Base-by-base conservation (phyloP, 1,140 invertebrate genomes). In the Dreissena rostriformis region DNA sequence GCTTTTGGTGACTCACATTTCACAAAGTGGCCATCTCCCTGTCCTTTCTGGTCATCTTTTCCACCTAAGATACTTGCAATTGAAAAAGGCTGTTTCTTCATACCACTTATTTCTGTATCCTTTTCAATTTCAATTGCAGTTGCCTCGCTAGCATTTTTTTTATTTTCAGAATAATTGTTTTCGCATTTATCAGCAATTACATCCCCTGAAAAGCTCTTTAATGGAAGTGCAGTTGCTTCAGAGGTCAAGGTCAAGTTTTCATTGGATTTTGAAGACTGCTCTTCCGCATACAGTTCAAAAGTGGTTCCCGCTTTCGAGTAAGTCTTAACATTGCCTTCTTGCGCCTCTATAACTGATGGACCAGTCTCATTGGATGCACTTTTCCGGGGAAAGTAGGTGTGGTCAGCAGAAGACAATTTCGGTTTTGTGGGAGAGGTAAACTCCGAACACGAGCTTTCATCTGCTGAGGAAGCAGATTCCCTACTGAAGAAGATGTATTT, bases 311-410 rank as follows among this genome's bases (percentile, higher is more conserved):
- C 57, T 66, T 81, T 81, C 26, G 73, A 66, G 28, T 84, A 66
- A 0, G 61, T 65, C 12, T 39, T 0, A n/a, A 76, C 72, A 24
- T 51, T 66, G 22, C 51, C 72, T 17, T 53, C 79, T 28, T 67
- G 52, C 67, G 84, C 80, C 29, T 72, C 85, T 75, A 86, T 84
- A 28, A 71, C 55, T 61, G 51, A 12, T 57, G 63, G 51, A 72
- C 29, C n/a, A 51, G 22, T 53, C 11, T 19, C 39, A 61, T 52
- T 39, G 49, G 68, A 49, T 24, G 24, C 29, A 78, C 86, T 87
- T 55, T 91, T 91, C 61, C 90, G 82, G 66, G 84, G 88, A 72
- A 90, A 92, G 84, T 93, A 93, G 10, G 92, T 91, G 81, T 93
- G 93, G 84, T 94, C 92, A 55, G 73, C 28, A 0, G 26, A 55